Percentiles rank a stretch among this genome's conserved stretches.
These are phyloP conservation scores for Lepidiolamprologus cunningtoni DNA, from an alignment of 2,113 vertebrate species.

Conservation along the genomic window DNA sequence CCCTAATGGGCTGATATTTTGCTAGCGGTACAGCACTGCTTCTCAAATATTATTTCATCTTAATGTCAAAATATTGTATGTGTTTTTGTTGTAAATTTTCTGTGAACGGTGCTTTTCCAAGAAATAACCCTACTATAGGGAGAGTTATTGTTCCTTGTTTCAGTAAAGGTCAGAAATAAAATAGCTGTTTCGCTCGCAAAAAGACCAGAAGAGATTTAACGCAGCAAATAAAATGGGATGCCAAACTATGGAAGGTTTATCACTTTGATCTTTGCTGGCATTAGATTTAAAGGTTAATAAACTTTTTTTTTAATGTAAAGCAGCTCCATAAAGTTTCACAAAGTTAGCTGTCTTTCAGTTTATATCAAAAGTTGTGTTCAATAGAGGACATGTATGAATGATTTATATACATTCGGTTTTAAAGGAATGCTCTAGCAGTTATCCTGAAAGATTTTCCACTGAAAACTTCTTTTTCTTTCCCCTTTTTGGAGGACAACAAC, in stretches of 20 bases:
- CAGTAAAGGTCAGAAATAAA: slow-evolving; percentile 16
- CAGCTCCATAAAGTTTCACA: background rate
- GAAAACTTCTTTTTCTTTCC: background rate
- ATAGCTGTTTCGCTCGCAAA: background rate
- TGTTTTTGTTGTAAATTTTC: background rate
- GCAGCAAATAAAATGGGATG: background rate
- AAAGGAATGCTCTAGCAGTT: background rate
- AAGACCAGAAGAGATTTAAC: background rate
- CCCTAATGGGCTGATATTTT: background rate
- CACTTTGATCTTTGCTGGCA: background rate
- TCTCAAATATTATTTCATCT: background rate
- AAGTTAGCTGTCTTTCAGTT: background rate
- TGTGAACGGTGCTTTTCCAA: background rate
- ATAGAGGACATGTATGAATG: background rate
- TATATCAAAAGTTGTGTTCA: background rate
- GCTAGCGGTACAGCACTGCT: background rate
- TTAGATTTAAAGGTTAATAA: background rate
- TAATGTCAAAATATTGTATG: background rate
- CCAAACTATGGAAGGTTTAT: background rate
- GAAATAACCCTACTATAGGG: background rate
- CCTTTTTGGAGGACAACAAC: background rate
- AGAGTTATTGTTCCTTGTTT: background rate
- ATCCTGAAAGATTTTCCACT: background rate
- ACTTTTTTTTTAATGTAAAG: background rate
- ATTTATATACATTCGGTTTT: background rate